phyloP scores from a whole-genome alignment of 2,797 vertebrate species.

The Steatocranus sp. region DNA sequence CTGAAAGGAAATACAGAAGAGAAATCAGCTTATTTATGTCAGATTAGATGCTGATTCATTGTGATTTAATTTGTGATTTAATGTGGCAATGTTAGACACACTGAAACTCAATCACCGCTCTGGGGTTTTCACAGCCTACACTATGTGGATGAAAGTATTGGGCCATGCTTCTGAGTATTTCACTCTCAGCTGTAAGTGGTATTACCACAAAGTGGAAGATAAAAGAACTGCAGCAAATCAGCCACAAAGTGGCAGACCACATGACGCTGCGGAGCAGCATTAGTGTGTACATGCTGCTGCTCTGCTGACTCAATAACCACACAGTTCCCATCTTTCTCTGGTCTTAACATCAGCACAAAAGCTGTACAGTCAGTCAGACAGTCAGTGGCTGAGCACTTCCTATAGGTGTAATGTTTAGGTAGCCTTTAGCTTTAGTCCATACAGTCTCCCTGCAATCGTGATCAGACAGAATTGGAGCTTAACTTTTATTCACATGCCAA shows the following conservation, averaged over 20 bases:
- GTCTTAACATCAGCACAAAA: background rate
- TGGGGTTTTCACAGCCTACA: background rate
- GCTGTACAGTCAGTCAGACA: background rate
- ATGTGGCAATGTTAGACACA: background rate
- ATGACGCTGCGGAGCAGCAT: accelerated
- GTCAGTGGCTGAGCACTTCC: background rate
- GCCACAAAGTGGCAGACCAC: background rate
- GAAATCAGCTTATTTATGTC: background rate
- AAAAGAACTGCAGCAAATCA: background rate
- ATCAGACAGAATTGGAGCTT: background rate
- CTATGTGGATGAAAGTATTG: background rate
- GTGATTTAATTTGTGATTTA: background rate
- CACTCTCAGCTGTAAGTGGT: background rate
- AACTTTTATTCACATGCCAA: background rate
- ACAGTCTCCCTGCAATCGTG: background rate
- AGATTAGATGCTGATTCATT: background rate
- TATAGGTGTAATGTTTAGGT: background rate
- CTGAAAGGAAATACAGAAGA: background rate
- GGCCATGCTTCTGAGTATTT: background rate
- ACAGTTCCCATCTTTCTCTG: background rate
- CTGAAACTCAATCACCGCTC: background rate
- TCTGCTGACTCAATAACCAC: background rate
- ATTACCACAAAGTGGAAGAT: background rate
- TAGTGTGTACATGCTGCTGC: background rate
- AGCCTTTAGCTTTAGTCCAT: background rate